These are phyloP conservation scores for Protaetia brevitarsis DNA, from an alignment of 1,140 invertebrate species.

Conservation along the genomic window DNA sequence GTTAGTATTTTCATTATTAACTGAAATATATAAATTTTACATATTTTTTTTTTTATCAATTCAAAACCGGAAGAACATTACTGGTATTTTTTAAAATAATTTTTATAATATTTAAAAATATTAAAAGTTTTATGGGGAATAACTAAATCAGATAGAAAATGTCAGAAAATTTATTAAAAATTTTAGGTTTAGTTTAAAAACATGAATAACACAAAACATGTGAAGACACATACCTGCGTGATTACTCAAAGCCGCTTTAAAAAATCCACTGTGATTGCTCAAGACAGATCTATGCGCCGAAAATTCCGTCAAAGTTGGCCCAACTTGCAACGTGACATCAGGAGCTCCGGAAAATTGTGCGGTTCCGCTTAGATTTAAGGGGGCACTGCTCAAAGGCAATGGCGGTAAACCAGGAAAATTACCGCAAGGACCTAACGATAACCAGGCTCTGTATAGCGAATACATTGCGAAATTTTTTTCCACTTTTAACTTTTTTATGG, in stretches of 20 bases:
- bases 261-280: constrained; percentile 69
- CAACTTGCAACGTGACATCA: constrained; percentile 63
- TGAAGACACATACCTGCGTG: constrained; percentile 41
- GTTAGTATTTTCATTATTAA: no score
- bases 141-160: constrained; percentile 7
- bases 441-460: constrained; percentile 67
- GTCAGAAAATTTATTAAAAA: constrained; percentile 15
- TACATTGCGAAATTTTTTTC: constrained; percentile 52
- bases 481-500: neutral
- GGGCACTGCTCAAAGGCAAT: constrained; percentile 40
- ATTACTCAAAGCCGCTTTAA: constrained; percentile 54
- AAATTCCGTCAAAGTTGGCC: constrained; percentile 62
- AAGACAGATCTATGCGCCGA: constrained; percentile 65
- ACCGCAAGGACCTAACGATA: constrained; percentile 41
- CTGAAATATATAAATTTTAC: no score
- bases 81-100: no score
- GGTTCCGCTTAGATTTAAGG: constrained; percentile 40
- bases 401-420: constrained; percentile 24
- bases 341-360: constrained; percentile 50
- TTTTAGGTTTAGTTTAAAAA: constrained; percentile 21
- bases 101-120: no score
- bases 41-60: no score
- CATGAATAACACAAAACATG: neutral
- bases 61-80: no score
- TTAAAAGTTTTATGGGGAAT: no score